These are phyloP conservation scores for Chrysocyon brachyurus DNA, from an alignment of 2,797 vertebrate species.

Conservation along the genomic window DNA sequence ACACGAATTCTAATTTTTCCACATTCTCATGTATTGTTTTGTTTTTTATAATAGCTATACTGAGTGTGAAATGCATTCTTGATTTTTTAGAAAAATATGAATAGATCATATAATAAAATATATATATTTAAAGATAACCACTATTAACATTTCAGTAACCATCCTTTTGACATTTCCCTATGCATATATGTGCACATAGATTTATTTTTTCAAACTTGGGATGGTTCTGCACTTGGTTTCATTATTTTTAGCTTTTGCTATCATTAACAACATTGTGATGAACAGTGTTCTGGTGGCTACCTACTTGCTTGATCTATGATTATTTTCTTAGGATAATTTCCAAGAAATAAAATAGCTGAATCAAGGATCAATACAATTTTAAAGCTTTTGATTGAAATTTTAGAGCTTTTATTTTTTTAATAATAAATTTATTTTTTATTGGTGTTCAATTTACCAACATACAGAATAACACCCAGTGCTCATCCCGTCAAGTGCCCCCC, in stretches of 20 bases:
- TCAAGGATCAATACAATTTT: not conserved
- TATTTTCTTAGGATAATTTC: not conserved
- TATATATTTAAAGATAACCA: not conserved
- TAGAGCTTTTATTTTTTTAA: too few relatives aligned
- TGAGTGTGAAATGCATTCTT: not conserved
- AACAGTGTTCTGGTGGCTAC: not conserved
- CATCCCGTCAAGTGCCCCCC: too few relatives aligned
- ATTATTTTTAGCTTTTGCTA: not conserved
- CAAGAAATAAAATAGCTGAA: not conserved
- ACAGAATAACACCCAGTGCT: too few relatives aligned
- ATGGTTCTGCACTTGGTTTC: not conserved
- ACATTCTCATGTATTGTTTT: not conserved
- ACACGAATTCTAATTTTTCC: not conserved
- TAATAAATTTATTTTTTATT: too few relatives aligned
- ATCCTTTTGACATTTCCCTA: not conserved
- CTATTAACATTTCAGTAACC: not conserved
- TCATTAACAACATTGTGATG: not conserved
- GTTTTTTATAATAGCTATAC: not conserved
- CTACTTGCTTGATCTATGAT: not conserved
- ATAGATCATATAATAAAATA: not conserved
- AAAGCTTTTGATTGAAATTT: not conserved
- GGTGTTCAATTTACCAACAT: too few relatives aligned
- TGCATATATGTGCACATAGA: not conserved
- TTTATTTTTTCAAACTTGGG: not conserved
- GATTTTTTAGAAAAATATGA: conserved; percentile 32